Conservation (phyloP, 2,888 invertebrate species). For the Plemyria rubiginata region DNA sequence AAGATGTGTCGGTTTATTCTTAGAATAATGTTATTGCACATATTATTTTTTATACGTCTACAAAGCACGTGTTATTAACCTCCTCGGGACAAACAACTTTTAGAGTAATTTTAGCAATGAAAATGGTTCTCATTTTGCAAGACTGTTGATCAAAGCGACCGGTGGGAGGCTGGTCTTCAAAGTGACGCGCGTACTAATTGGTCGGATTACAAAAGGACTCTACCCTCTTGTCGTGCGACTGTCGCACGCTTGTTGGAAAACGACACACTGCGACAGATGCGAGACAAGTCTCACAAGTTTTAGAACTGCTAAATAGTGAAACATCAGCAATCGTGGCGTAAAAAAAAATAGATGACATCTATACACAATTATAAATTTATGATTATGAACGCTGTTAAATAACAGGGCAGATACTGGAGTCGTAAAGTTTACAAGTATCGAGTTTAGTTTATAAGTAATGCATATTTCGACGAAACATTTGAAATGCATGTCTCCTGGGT, state of each 20-base stretch:
- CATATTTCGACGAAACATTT: conserved; percentile 23
- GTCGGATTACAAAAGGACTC: conserved; percentile 66
- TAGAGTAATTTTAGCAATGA: conserved; percentile 65
- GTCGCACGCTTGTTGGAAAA: conserved; percentile 47
- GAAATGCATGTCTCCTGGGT: conserved; percentile 40
- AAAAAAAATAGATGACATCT: neutral
- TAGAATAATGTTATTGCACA: conserved; percentile 54
- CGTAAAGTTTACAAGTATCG: neutral
- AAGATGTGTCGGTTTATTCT: conserved; percentile 57
- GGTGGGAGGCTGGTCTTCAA: conserved; percentile 58
- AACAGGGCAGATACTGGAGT: neutral
- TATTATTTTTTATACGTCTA: conserved; percentile 43
- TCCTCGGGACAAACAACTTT: conserved; percentile 56
- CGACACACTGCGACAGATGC: conserved; percentile 45
- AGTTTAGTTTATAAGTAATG: conserved; percentile 4
- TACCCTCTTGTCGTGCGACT: conserved; percentile 48
- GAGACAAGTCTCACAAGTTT: conserved; percentile 29
- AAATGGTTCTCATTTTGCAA: conserved; percentile 71
- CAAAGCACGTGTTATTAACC: conserved; percentile 66
- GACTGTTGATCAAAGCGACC: conserved; percentile 70
- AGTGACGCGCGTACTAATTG: conserved; percentile 75
- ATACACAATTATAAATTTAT: too few relatives aligned
- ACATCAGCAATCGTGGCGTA: neutral
- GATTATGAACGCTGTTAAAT: neutral
- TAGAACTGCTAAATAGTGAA: neutral